Percentiles rank a stretch among this genome's conserved stretches.
phyloP scores from a whole-genome alignment of 2,113 vertebrate species.

The Sylvia atricapilla region DNA sequence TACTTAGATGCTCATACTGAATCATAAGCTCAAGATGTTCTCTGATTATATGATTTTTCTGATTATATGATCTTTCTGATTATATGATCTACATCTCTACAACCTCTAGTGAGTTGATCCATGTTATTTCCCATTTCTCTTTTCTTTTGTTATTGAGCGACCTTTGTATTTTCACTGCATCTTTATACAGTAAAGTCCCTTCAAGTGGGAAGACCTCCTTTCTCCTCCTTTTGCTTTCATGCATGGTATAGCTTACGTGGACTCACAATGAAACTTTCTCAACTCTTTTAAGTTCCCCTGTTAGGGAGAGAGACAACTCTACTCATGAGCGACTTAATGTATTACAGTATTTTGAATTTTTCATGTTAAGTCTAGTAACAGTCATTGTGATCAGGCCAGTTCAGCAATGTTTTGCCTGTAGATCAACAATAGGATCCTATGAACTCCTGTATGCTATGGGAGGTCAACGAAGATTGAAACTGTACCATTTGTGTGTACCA shows the following conservation, averaged over 20 bases:
- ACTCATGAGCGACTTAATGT: background rate
- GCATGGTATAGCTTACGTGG: background rate
- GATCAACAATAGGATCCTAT: background rate
- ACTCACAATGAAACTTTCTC: background rate
- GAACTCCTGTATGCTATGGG: background rate
- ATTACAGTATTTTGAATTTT: background rate
- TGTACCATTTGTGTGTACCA: background rate
- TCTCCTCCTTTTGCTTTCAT: background rate
- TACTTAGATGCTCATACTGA: background rate
- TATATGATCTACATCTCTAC: background rate
- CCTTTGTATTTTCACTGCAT: background rate
- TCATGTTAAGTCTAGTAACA: background rate
- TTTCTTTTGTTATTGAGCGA: background rate
- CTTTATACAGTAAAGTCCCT: background rate
- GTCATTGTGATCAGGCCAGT: background rate
- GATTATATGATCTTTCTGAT: background rate
- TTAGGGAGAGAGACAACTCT: background rate
- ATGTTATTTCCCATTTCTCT: background rate
- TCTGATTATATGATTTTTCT: background rate
- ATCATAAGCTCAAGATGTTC: background rate
- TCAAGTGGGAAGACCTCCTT: background rate
- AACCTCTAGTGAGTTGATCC: background rate
- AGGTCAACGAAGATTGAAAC: background rate
- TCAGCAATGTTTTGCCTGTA: background rate
- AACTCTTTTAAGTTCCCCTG: background rate